Evolutionary conservation across 2,888 invertebrate genomes (phyloP), one percentile per base, ranked within the genome.

Genomic region (Phania funesta): DNA sequence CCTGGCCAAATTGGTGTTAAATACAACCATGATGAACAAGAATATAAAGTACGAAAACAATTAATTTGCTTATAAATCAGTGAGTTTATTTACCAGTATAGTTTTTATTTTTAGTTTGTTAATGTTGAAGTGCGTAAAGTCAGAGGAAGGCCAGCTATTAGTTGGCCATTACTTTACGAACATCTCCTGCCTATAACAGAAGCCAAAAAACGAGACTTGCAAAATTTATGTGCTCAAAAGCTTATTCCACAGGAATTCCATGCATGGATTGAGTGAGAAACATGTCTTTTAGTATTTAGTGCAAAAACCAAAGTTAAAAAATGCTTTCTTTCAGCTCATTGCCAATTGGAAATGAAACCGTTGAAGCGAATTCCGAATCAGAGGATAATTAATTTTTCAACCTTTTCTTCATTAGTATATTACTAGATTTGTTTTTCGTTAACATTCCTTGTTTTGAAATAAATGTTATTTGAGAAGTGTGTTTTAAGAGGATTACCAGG

Each of bases 41-140:
- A 60, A 60, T 60, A 60, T 60, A 60, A 44, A 41, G 41, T 60
- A 60, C 60, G 60, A 60, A 60, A 60, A 60, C 44, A 44, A 60
- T 60, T 60, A 24, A 60, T 60, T 60, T 44, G 44, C 22, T 60
- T 60, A 60, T 41, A 41, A 60, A 60, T 44, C 56, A 56, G 56
- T 56, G 56, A 56, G 35, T 56, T 56, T 56, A 35, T 56, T 18
- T 56, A 56, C 18, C 35, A 35, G 35, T 35, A 56, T 56, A 56
- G 13, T 56, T 52, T 52, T 52, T 52, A 52, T 52, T 52, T 52
- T 52, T 52, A 52, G 26, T 52, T 52, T 52, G 13, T 52, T 52
- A 52, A 52, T 52, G 29, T 52, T 52, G 29, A 52, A 52, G 52
- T 52, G 29, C 29, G 29, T 52, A 56, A 56, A 32, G 3, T 56